Conservation (phyloP, 2,797 vertebrate species). For the Sorex maritimensis region DNA sequence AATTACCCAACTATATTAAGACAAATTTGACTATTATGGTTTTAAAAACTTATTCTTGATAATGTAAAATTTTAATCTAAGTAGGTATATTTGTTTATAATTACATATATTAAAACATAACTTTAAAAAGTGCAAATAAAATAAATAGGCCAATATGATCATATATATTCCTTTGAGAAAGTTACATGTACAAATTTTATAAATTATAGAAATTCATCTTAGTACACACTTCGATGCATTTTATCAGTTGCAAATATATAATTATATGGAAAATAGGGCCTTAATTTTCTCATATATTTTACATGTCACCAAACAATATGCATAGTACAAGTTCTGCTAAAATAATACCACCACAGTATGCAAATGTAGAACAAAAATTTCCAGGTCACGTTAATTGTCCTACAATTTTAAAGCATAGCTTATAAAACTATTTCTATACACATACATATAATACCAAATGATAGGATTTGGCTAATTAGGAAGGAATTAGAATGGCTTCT, state of each 20-base stretch:
- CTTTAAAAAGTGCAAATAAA: background rate
- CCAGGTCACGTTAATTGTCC: background rate
- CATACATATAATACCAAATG: background rate
- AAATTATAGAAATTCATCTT: background rate
- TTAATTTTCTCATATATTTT: conserved; percentile 22
- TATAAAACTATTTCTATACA: background rate
- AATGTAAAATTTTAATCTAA: conserved; percentile 4
- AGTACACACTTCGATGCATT: too few species aligned
- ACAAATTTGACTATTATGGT: background rate
- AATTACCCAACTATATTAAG: background rate
- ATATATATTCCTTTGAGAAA: background rate
- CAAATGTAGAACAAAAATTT: background rate
- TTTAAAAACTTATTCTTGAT: background rate
- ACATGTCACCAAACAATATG: background rate
- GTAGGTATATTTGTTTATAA: background rate
- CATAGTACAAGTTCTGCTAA: conserved; percentile 12
- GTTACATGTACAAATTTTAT: background rate
- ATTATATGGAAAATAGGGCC: background rate
- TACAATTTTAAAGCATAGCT: conserved; percentile 37
- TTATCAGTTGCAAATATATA: conserved; percentile 14
- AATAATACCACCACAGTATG: background rate
- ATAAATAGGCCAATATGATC: background rate
- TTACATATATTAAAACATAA: background rate
- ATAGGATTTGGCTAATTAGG: background rate
- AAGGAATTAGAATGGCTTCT: background rate